A percentile compares a stretch with the other conserved stretches of the same genome.
Conservation (phyloP, 2,888 invertebrate genomes). For the Zaprionus bogoriensis region DNA sequence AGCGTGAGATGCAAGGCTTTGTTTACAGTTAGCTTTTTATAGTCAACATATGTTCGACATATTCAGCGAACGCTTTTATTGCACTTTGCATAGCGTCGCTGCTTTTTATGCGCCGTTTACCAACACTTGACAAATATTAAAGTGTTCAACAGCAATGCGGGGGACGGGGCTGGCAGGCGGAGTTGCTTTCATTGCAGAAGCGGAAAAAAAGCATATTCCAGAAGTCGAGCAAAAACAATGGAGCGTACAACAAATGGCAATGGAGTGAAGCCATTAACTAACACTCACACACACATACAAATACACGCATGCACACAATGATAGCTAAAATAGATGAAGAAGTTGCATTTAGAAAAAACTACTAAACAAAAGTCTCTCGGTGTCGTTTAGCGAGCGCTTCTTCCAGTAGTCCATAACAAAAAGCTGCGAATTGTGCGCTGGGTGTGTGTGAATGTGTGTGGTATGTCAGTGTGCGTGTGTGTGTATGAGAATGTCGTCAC, state of each 20-base stretch:
- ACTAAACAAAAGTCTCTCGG: conserved; percentile 53
- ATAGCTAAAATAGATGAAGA: conserved; percentile 52
- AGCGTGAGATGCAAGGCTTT: conserved; percentile 30
- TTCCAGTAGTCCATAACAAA: conserved; percentile 42
- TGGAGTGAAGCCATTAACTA: conserved; percentile 70
- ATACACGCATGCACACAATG: conserved; percentile 14
- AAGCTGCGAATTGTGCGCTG: not conserved
- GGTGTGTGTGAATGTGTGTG: not conserved
- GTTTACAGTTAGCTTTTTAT: conserved; percentile 69
- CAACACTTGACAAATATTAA: conserved; percentile 62
- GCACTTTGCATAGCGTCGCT: conserved; percentile 35
- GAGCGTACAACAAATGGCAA: conserved; percentile 61
- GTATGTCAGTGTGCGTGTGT: not conserved
- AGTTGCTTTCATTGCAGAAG: conserved; percentile 24
- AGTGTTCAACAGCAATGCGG: conserved; percentile 16
- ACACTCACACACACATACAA: conserved; percentile 36
- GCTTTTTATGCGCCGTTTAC: conserved; percentile 38
- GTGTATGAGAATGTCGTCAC: not conserved
- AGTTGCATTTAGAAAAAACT: conserved; percentile 41
- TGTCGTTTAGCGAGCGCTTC: conserved; percentile 25
- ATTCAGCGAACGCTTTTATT: conserved; percentile 54
- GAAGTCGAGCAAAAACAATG: conserved; percentile 58
- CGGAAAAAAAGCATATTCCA: conserved; percentile 36
- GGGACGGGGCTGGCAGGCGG: not conserved
- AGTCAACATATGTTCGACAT: conserved; percentile 68